phyloP scores from a whole-genome alignment of 2,113 vertebrate species.

The Sphaerodactylus townsendi region DNA sequence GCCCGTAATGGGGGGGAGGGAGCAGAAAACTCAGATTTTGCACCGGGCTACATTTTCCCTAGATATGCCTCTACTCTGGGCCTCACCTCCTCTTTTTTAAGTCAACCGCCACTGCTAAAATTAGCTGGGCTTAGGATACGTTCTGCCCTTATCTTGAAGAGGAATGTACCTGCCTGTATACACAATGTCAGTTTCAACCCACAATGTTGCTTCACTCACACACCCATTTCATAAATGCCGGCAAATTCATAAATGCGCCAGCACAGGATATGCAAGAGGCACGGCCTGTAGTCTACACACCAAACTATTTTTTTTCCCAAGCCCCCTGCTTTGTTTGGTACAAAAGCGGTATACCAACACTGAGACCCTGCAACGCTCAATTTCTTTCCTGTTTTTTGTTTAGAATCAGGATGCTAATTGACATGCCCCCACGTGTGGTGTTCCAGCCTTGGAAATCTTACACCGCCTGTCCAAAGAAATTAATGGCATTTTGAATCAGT shows the following conservation, averaged over 20 bases:
- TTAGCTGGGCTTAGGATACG: background rate
- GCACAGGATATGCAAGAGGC: background rate
- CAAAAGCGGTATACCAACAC: background rate
- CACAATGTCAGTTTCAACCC: background rate
- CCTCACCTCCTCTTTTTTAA: background rate
- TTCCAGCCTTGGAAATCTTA: conserved; percentile 2
- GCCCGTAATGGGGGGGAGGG: too few species aligned
- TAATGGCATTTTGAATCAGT: background rate
- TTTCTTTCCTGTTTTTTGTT: background rate
- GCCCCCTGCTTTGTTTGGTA: background rate
- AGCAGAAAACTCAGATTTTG: too few species aligned
- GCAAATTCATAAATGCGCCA: background rate
- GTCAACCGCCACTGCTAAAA: background rate
- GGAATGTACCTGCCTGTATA: background rate
- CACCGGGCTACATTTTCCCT: too few species aligned
- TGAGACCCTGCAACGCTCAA: background rate
- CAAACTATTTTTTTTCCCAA: background rate
- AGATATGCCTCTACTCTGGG: too few species aligned
- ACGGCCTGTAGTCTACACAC: background rate
- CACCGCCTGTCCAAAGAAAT: background rate
- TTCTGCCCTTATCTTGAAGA: background rate
- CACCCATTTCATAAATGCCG: background rate
- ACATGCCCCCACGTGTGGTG: conserved; percentile 24
- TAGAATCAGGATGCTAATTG: background rate
- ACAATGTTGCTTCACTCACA: too few species aligned